Percentiles rank a stretch among this genome's conserved stretches.
Conservation (phyloP, 2,113 vertebrate genomes). For the Oncorhynchus gorbuscha region DNA sequence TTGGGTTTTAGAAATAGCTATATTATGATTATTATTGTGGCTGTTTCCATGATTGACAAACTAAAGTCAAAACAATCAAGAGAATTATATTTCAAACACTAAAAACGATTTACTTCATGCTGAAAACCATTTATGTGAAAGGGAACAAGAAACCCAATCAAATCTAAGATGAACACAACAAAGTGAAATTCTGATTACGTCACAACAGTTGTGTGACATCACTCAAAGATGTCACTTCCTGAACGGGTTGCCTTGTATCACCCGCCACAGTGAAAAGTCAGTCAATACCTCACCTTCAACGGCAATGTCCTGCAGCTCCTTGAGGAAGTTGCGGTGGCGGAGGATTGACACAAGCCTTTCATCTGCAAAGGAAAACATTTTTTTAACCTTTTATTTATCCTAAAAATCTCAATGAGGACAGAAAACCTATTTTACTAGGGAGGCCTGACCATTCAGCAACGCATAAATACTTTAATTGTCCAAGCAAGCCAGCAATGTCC, state of each 20-base stretch:
- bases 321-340: slow-evolving; percentile 87
- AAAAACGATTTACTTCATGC: neutral
- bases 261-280: neutral
- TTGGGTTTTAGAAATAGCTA: no score
- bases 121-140: neutral
- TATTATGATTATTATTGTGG: neutral
- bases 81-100: neutral
- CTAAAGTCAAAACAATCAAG: neutral
- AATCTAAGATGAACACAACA: neutral
- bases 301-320: slow-evolving; percentile 89
- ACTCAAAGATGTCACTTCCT: neutral
- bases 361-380: slow-evolving; percentile 72
- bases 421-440: no score
- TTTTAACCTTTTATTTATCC: neutral
- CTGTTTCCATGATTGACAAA: neutral
- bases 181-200: neutral
- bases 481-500: neutral
- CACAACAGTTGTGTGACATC: neutral
- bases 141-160: neutral
- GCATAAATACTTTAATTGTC: neutral
- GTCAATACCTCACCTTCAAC: slow-evolving; percentile 77
- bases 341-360: slow-evolving; percentile 88
- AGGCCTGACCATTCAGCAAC: no score
- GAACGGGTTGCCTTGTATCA: neutral
- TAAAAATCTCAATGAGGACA: no score